A percentile compares a stretch with the other conserved stretches of the same genome.
phyloP scores from a whole-genome alignment of 2,113 vertebrate species.

The Spea multiplicata region DNA sequence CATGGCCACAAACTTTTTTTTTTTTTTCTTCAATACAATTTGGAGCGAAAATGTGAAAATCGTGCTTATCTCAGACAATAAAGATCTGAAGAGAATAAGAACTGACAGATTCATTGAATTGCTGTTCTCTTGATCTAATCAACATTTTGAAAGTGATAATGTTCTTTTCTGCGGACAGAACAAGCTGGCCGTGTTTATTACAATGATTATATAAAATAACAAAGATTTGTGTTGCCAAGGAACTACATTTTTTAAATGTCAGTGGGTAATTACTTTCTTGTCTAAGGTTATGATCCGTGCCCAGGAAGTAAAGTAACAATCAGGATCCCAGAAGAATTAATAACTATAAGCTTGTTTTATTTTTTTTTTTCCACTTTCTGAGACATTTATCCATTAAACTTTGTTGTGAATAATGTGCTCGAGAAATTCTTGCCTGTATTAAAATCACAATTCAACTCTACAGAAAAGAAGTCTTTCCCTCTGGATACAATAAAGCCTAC shows the following conservation, averaged over 20 bases:
- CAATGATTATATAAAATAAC: conserved; percentile 27
- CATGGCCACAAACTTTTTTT: too few relatives aligned
- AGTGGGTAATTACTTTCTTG: conserved; percentile 29
- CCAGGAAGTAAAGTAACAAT: conserved; percentile 22
- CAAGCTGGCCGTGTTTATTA: conserved; percentile 15
- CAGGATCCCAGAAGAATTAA: conserved; percentile 28
- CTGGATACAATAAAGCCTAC: not conserved
- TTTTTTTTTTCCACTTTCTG: not conserved
- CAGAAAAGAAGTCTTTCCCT: not conserved
- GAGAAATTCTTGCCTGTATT: not conserved
- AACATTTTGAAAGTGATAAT: conserved; percentile 37
- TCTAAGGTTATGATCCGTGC: conserved; percentile 28
- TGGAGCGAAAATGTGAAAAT: conserved; percentile 16
- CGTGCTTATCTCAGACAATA: conserved; percentile 16
- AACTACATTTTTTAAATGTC: conserved; percentile 33
- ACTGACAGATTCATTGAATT: conserved; percentile 38
- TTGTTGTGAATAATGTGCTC: not conserved
- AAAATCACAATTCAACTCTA: not conserved
- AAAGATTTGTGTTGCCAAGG: conserved; percentile 27
- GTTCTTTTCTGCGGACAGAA: conserved; percentile 4
- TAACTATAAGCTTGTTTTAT: not conserved
- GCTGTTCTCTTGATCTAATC: conserved; percentile 35
- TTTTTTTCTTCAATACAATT: too few relatives aligned
- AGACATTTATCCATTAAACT: conserved; percentile 1
- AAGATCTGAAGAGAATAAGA: conserved; percentile 23